Conservation (phyloP, 1,140 invertebrate species). For the Agrilus planipennis region DNA sequence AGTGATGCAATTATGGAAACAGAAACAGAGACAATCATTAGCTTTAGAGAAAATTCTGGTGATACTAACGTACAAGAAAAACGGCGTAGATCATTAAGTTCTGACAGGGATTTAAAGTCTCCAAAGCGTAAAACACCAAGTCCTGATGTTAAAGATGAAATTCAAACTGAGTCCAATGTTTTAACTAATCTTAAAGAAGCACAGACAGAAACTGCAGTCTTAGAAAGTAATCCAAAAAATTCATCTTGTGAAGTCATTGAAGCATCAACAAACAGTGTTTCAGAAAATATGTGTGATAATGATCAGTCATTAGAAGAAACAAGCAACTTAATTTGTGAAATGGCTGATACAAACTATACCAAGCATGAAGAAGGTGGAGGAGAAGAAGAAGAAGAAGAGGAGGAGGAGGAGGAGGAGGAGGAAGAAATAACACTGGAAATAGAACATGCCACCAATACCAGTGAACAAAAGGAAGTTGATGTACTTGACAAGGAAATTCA, state of each 20-base stretch:
- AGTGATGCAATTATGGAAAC: constrained; percentile 30
- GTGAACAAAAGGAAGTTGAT: neutral
- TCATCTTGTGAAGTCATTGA: neutral
- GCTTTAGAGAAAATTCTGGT: constrained; percentile 20
- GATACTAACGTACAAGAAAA: constrained; percentile 21
- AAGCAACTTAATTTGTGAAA: no score
- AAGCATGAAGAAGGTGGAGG: neutral
- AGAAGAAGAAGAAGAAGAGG: neutral
- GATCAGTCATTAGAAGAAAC: no score
- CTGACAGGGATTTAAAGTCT: constrained; percentile 16
- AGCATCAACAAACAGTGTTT: neutral
- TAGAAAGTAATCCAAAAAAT: neutral
- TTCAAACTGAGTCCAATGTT: neutral
- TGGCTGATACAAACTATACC: neutral
- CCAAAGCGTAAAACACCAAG: constrained; percentile 25
- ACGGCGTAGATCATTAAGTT: constrained; percentile 21
- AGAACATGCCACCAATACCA: neutral
- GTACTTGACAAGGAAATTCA: neutral
- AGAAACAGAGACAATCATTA: constrained; percentile 33
- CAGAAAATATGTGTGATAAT: neutral
- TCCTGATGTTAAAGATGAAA: constrained; percentile 8
- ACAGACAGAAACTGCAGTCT: constrained; percentile 4
- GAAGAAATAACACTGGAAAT: neutral
- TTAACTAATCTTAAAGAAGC: constrained; percentile 1
- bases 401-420: neutral